These are phyloP conservation scores for Pseudochaenichthys georgianus DNA, from an alignment of 2,797 vertebrate species.

Conservation along the genomic window DNA sequence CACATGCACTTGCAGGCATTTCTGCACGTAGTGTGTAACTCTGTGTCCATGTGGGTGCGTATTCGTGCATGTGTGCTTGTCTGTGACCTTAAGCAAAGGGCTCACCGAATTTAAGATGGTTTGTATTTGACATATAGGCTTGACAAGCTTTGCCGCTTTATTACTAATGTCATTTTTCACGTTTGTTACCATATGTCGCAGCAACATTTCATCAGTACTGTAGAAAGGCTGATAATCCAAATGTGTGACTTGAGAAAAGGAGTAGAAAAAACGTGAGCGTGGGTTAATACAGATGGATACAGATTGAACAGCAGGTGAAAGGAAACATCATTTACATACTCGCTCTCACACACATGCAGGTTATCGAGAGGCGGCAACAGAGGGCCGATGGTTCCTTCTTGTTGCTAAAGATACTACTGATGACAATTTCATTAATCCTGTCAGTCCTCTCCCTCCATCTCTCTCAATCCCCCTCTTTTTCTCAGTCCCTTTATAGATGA, in stretches of 20 bases:
- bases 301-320: conserved; percentile 51
- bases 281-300: conserved; percentile 14
- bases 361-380: conserved; percentile 51
- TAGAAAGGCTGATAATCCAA: conserved; percentile 20
- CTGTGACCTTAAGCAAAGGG: conserved; percentile 57
- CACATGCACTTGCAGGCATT: conserved; percentile 5
- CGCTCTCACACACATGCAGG: conserved; percentile 20
- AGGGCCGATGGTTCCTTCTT: conserved; percentile 54
- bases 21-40: conserved; percentile 33
- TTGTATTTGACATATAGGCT: conserved; percentile 40
- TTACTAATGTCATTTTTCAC: conserved; percentile 12
- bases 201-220: conserved; percentile 17
- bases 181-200: neutral
- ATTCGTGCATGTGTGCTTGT: conserved; percentile 15
- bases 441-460: conserved; percentile 66
- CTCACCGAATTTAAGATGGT: conserved; percentile 33
- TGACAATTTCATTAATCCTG: conserved; percentile 81
- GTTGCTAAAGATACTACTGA: conserved; percentile 78
- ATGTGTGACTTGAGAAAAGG: conserved; percentile 23
- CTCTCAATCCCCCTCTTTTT: conserved; percentile 49
- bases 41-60: conserved; percentile 16
- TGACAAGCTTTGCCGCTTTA: conserved; percentile 36
- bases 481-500: conserved; percentile 86
- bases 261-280: neutral
- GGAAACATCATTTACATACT: conserved; percentile 43